Conservation (phyloP, 2,113 vertebrate species). For the Acinonyx jubatus region DNA sequence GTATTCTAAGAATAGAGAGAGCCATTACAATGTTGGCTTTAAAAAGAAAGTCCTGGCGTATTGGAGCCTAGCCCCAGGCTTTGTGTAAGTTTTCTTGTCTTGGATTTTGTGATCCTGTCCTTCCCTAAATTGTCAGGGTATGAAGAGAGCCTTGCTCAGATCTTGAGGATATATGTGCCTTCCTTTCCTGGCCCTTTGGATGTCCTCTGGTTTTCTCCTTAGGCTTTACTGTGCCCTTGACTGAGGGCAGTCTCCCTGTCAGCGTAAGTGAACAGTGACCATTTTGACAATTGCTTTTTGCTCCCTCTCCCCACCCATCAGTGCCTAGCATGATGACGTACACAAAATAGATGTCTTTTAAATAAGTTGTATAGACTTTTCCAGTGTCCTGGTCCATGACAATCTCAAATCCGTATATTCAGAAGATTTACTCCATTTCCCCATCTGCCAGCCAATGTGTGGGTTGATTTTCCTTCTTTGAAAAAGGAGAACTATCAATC, state of each 20-base stretch:
- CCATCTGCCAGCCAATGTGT: background rate
- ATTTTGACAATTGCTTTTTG: background rate
- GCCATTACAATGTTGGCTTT: background rate
- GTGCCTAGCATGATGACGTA: background rate
- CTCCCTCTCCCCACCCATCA: background rate
- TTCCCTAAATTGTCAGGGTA: background rate
- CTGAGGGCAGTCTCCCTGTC: background rate
- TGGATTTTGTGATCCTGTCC: background rate
- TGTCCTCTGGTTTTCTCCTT: background rate
- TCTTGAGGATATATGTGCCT: background rate
- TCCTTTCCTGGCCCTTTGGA: background rate
- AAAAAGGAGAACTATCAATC: background rate
- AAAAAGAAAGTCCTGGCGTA: background rate
- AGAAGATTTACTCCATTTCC: background rate
- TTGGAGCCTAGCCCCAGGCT: background rate
- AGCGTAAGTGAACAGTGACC: background rate
- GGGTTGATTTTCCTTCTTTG: background rate
- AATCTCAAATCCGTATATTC: background rate
- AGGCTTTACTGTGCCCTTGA: background rate
- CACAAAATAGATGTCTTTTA: background rate
- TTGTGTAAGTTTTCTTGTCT: background rate
- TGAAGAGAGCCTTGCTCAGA: background rate
- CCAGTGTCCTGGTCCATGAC: background rate
- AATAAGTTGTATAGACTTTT: background rate
- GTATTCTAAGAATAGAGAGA: background rate